These are phyloP conservation scores for Rhincodon typus DNA, from an alignment of 2,797 vertebrate species.

Conservation along the genomic window DNA sequence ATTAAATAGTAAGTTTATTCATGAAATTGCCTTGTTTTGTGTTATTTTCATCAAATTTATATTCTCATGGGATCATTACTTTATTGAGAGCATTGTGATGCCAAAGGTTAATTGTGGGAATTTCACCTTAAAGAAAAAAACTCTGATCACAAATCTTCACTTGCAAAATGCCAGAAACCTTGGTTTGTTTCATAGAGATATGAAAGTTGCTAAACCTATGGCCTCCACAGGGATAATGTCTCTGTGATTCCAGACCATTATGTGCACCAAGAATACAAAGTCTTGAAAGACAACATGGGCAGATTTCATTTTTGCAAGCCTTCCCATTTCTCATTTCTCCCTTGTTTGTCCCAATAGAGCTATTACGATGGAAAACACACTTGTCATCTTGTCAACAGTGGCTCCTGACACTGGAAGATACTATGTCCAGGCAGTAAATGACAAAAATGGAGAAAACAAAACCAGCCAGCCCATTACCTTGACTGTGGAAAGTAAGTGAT, in stretches of 20 bases:
- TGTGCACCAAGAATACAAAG: background rate
- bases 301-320: background rate
- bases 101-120: background rate
- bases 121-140: background rate
- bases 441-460: slow-evolving; percentile 98
- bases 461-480: slow-evolving; percentile 87
- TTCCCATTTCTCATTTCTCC: background rate
- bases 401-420: slow-evolving; percentile 87
- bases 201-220: background rate
- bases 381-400: slow-evolving; percentile 91
- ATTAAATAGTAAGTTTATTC: background rate
- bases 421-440: slow-evolving; percentile 92
- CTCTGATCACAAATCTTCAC: background rate
- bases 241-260: background rate
- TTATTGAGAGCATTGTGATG: background rate
- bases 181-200: background rate
- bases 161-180: background rate
- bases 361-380: slow-evolving; percentile 89
- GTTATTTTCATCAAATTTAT: no score
- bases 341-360: slow-evolving; percentile 60
- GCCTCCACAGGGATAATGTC: background rate
- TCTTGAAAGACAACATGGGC: background rate
- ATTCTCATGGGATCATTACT: background rate
- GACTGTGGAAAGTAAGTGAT: slow-evolving; percentile 79
- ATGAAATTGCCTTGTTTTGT: background rate